These are phyloP conservation scores for Onychomys arenicola DNA, from an alignment of 2,797 vertebrate species.

Conservation along the genomic window DNA sequence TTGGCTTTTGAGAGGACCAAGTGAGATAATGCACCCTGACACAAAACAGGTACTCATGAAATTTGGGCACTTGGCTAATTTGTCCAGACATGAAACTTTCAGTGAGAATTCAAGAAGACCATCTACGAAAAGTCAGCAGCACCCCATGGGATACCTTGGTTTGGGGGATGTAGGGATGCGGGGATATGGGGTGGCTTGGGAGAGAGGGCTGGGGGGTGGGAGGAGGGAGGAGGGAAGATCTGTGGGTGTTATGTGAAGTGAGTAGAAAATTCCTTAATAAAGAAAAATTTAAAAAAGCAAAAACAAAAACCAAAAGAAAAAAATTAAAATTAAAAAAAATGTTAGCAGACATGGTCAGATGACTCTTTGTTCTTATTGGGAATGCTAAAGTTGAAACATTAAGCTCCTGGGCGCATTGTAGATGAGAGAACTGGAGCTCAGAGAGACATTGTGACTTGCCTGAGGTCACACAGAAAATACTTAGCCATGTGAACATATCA, in stretches of 20 bases:
- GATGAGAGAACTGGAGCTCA: background rate
- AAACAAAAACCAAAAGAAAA: too few relatives aligned
- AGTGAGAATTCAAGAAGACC: background rate
- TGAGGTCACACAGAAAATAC: background rate
- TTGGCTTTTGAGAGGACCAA: background rate
- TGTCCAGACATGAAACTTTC: background rate
- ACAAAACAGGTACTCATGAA: background rate
- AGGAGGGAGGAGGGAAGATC: too few relatives aligned
- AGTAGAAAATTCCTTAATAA: too few relatives aligned
- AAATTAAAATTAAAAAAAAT: background rate
- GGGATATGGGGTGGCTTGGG: too few relatives aligned
- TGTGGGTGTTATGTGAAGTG: too few relatives aligned
- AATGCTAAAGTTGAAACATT: background rate
- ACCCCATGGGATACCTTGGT: too few relatives aligned
- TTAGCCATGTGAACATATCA: background rate
- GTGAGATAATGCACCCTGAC: background rate
- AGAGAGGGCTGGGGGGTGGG: too few relatives aligned
- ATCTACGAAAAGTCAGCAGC: background rate
- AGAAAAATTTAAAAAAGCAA: too few relatives aligned
- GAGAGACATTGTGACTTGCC: background rate
- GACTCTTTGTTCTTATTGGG: background rate
- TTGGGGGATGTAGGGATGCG: too few relatives aligned
- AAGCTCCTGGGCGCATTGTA: background rate
- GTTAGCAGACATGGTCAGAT: background rate
- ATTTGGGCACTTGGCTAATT: background rate